phyloP scores from a whole-genome alignment of 2,797 vertebrate genomes.

The Microctenopoma stevenorrisi region DNA sequence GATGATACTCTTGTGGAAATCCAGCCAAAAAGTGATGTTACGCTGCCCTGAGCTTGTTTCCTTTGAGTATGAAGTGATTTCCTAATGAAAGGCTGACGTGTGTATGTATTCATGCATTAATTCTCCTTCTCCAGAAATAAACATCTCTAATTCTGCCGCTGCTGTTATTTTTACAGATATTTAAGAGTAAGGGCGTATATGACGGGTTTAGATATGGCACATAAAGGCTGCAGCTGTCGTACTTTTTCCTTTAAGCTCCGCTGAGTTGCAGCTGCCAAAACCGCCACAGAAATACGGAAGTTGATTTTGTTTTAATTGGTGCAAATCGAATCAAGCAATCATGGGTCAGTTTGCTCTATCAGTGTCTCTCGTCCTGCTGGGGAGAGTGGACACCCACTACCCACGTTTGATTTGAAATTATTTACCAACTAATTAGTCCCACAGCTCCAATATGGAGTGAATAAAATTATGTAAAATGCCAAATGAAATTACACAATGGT shows the following conservation, averaged over 20 bases:
- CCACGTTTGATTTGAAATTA: slow-evolving; percentile 66
- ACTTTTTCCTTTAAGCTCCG: not conserved
- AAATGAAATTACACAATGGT: slow-evolving; percentile 39
- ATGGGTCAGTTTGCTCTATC: slow-evolving; percentile 67
- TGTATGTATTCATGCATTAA: slow-evolving; percentile 5
- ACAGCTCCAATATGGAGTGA: slow-evolving; percentile 34
- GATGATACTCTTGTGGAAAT: not conserved
- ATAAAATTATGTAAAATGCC: slow-evolving; percentile 45
- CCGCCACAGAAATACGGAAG: slow-evolving; percentile 18
- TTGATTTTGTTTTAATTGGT: slow-evolving; percentile 57
- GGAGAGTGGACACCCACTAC: slow-evolving; percentile 54
- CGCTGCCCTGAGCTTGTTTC: slow-evolving; percentile 8
- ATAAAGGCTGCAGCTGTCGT: not conserved
- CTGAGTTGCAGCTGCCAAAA: slow-evolving; percentile 23
- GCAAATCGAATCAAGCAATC: slow-evolving; percentile 55
- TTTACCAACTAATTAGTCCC: slow-evolving; percentile 68
- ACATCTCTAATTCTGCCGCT: not conserved
- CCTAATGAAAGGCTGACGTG: slow-evolving; percentile 15
- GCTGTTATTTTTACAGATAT: not conserved
- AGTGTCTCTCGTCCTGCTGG: slow-evolving; percentile 40
- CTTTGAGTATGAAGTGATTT: slow-evolving; percentile 12
- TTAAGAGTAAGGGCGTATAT: not conserved
- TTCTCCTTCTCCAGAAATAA: slow-evolving; percentile 18
- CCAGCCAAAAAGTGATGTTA: no score
- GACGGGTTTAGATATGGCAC: not conserved